Evolutionary conservation across 2,113 vertebrate species (phyloP), one percentile per base, ranked within the genome.

Genomic region (Silurus glanis): DNA sequence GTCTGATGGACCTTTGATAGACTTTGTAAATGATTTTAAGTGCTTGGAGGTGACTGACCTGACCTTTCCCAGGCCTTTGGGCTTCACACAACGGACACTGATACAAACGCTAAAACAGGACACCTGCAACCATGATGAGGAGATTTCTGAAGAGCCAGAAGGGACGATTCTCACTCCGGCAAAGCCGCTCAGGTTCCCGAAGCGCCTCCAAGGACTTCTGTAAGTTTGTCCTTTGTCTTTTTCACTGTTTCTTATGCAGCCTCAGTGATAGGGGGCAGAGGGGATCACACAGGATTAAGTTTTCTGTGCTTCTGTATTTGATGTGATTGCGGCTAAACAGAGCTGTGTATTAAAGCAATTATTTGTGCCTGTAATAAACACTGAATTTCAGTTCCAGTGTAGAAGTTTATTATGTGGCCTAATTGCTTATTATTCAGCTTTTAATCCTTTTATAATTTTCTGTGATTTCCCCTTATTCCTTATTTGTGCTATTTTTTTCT

Each of bases 121-220:
- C 91, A 85, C 92, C 91, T 91, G 90, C 93, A 93, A 93, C 93
- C 55, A 94, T 92, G 93, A 93, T 86, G 82, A 88, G 93, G 94
- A 92, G 90, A 89, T 92, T 95, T 87, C 85, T 89, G 80, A 94
- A 91, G 85, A 92, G 88, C 7, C 51, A 90, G 90, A 75, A 89
- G 89, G 93, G 94, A 82, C 91, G 92, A 87, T 92, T 92, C 88
- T 94, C 89, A 0, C 91, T 93, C 13, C 90, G 91, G 87, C 92
- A 94, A 91, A 94, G 93, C 94, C 94, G 86, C 86, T 85, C 91
- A 28, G 91, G 92, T 55, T 94, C 93, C 0, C 91, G 93, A 78
- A 86, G 92, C 81, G 94, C 94, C 89, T 91, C 95, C 83, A 94
- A 94, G 87, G 94, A 95, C 84, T 96, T 96, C 95, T 95, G 95